phyloP scores from a whole-genome alignment of 2,797 vertebrate species.

The Sardinella longiceps region DNA sequence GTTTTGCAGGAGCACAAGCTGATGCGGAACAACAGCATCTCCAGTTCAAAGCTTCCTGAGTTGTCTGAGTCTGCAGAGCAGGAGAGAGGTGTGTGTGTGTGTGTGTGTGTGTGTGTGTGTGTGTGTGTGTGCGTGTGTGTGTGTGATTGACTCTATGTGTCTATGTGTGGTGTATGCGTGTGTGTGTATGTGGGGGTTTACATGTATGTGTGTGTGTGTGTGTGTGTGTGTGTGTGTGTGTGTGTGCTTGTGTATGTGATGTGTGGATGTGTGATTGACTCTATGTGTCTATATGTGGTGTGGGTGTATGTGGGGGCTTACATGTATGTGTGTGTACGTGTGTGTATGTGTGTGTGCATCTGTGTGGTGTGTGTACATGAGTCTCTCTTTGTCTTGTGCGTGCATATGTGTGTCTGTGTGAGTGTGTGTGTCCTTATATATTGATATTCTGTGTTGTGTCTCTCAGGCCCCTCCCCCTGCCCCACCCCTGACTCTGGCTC shows the following conservation, averaged over 20 bases:
- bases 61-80: slow-evolving; percentile 92
- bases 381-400: too few species aligned
- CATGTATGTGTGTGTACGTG: neutral
- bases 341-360: neutral
- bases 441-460: slow-evolving; percentile 13
- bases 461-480: slow-evolving; percentile 51
- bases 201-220: neutral
- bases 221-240: neutral
- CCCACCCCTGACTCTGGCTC: slow-evolving; percentile 61
- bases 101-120: neutral
- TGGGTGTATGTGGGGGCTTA: too few species aligned
- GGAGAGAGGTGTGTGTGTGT: slow-evolving; percentile 83
- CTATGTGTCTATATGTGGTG: too few species aligned
- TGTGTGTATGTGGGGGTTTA: neutral
- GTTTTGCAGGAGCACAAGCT: slow-evolving; percentile 88
- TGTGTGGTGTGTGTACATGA: too few species aligned
- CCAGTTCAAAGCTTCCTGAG: slow-evolving; percentile 89
- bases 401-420: neutral
- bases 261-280: too few species aligned
- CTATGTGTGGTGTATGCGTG: too few species aligned
- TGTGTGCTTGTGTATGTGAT: neutral
- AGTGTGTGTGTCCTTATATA: too few species aligned
- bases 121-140: neutral
- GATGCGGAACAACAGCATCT: slow-evolving; percentile 90
- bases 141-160: too few species aligned